Conservation (phyloP, 1,140 invertebrate species). For the Solen grandis region DNA sequence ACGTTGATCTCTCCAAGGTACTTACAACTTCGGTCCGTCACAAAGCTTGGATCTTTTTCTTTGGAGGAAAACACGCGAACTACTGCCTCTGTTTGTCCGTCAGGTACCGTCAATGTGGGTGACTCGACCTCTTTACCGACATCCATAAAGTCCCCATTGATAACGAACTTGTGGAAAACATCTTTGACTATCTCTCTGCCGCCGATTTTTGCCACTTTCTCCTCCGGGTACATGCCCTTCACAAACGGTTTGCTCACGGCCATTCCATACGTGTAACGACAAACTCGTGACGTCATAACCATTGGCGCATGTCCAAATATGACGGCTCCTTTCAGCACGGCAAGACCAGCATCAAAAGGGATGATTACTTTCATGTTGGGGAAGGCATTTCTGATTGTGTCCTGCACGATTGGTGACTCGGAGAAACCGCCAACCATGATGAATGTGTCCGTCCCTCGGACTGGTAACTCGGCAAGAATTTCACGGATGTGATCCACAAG, state of each 20-base stretch:
- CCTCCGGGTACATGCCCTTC: conserved; percentile 13
- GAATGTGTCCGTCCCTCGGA: conserved; percentile 24
- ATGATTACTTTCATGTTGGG: conserved; percentile 43
- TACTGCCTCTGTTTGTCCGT: conserved; percentile 3
- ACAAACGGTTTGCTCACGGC: conserved; percentile 25
- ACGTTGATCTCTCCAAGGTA: conserved; percentile 44
- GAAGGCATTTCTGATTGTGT: conserved; percentile 33
- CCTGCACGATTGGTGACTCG: conserved; percentile 42
- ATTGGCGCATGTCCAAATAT: conserved; percentile 39
- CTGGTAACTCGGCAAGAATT: conserved; percentile 27
- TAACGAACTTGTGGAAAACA: conserved; percentile 49
- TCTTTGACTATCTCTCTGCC: conserved; percentile 35
- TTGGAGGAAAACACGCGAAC: conserved; percentile 42
- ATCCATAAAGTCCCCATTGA: conserved; percentile 12
- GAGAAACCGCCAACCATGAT: conserved; percentile 49
- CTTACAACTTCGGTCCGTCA: conserved; percentile 30
- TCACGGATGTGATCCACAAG: conserved; percentile 41
- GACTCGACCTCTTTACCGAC: conserved; percentile 17
- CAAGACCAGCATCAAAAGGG: conserved; percentile 45
- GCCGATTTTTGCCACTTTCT: conserved; percentile 2
- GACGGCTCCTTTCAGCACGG: conserved; percentile 55
- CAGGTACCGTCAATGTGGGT: conserved; percentile 4
- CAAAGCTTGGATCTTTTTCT: conserved; percentile 20
- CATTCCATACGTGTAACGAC: conserved; percentile 34
- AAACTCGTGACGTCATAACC: conserved; percentile 38